These are phyloP conservation scores for Drosophila ercepeae DNA, from an alignment of 1,140 invertebrate species.

Conservation along the genomic window DNA sequence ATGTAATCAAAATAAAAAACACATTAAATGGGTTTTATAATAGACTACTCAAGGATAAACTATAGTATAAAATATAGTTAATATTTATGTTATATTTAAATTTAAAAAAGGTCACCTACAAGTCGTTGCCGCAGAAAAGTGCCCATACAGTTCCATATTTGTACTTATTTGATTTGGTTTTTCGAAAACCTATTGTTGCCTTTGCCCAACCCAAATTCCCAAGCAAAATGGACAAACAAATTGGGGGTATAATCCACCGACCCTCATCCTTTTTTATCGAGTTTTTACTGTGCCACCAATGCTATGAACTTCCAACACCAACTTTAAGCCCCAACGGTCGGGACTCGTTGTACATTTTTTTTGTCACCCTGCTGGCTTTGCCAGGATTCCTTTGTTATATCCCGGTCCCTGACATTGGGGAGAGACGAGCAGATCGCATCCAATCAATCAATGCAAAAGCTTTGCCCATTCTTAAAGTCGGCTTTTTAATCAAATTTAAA, in stretches of 20 bases:
- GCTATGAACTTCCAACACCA: conserved; percentile 16
- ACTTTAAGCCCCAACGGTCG: conserved; percentile 15
- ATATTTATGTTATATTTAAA: background rate
- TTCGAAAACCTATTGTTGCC: conserved; percentile 2
- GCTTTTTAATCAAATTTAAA: conserved; percentile 41
- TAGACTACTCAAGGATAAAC: too few relatives aligned
- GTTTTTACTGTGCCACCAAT: conserved; percentile 6
- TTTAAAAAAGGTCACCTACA: background rate
- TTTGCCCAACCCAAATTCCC: conserved; percentile 1
- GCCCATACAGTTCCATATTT: background rate
- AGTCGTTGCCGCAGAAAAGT: background rate
- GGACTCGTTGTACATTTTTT: conserved; percentile 30
- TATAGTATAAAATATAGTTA: too few relatives aligned
- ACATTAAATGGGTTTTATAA: too few relatives aligned
- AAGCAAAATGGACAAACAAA: conserved; percentile 38
- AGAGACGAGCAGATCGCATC: conserved; percentile 14
- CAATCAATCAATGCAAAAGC: conserved; percentile 68
- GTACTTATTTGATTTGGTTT: conserved; percentile 20
- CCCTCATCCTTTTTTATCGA: conserved; percentile 1
- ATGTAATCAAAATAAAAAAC: background rate
- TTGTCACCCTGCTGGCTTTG: conserved; percentile 11
- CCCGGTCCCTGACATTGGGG: conserved; percentile 6
- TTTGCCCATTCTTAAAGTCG: conserved; percentile 34
- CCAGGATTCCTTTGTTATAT: conserved; percentile 30
- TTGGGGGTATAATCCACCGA: conserved; percentile 43